Evolutionary conservation across 2,113 vertebrate species (phyloP).

Genomic region (Grammomys dolichurus): DNA sequence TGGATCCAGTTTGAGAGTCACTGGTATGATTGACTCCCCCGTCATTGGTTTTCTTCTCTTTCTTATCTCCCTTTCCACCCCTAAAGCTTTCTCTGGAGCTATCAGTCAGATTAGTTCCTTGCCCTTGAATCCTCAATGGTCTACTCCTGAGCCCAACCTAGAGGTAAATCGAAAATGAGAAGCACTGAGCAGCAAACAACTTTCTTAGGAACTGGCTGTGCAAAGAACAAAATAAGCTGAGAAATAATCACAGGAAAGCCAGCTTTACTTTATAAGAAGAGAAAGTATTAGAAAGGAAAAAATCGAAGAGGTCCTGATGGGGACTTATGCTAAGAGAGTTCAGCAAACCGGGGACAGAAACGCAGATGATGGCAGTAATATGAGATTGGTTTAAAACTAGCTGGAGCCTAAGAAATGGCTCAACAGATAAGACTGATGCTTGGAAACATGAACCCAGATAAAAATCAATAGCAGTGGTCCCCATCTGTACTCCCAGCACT

Average conservation of each 20-base stretch:
- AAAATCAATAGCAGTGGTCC: not conserved
- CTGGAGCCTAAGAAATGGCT: not conserved
- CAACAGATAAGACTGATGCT: not conserved
- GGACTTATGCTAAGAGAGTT: not conserved
- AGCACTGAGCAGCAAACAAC: not conserved
- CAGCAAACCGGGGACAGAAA: not conserved
- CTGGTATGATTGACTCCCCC: not conserved
- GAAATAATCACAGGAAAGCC: not conserved
- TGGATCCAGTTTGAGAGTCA: not conserved
- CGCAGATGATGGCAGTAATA: not conserved
- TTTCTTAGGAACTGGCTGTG: not conserved
- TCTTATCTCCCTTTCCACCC: not conserved
- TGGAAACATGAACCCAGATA: not conserved
- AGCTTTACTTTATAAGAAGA: slow-evolving; percentile 5
- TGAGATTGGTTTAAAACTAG: not conserved
- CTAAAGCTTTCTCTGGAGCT: not conserved
- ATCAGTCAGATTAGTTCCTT: not conserved
- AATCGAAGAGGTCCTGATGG: not conserved
- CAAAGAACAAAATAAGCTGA: not conserved
- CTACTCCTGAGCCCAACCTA: not conserved
- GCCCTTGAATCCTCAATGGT: not conserved
- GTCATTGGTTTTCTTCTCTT: slow-evolving; percentile 4
- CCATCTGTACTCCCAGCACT: not conserved
- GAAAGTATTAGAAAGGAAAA: not conserved
- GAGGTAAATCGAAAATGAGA: not conserved